These are phyloP conservation scores for Sitta carolinensis DNA, from an alignment of 2,797 vertebrate genomes.

Conservation along the genomic window DNA sequence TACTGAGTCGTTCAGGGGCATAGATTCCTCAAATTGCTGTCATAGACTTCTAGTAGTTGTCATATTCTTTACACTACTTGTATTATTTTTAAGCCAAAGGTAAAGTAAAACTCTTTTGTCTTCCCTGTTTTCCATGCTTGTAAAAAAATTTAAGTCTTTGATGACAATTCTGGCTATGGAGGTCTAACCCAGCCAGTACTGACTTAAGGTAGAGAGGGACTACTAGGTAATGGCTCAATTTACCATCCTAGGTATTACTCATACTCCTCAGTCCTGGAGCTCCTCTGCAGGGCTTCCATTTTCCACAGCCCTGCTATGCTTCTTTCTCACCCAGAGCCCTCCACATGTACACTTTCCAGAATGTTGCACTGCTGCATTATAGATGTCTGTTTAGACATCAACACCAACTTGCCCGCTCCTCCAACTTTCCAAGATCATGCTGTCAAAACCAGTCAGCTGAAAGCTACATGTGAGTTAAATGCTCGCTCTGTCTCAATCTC, in stretches of 20 bases:
- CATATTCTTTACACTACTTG: not conserved
- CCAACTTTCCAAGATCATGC: not conserved
- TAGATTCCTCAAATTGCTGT: slow-evolving; percentile 51
- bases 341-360: fast-evolving
- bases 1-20: slow-evolving; percentile 19
- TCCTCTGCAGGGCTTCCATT: not conserved
- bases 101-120: not conserved
- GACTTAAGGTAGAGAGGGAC: not conserved
- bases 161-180: not conserved
- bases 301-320: not conserved
- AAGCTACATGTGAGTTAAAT: not conserved
- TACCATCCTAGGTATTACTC: not conserved
- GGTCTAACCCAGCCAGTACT: not conserved
- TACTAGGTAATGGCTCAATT: not conserved
- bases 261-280: not conserved
- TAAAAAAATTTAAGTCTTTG: not conserved
- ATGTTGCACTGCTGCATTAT: not conserved
- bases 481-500: not conserved
- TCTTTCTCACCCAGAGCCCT: not conserved
- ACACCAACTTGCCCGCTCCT: not conserved
- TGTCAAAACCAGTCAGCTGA: not conserved
- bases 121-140: not conserved
- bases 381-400: not conserved
- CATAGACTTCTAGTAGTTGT: slow-evolving; percentile 17
- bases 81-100: slow-evolving; percentile 9